phyloP scores from a whole-genome alignment of 2,888 invertebrate genomes.

The Oscheius sp. region DNA sequence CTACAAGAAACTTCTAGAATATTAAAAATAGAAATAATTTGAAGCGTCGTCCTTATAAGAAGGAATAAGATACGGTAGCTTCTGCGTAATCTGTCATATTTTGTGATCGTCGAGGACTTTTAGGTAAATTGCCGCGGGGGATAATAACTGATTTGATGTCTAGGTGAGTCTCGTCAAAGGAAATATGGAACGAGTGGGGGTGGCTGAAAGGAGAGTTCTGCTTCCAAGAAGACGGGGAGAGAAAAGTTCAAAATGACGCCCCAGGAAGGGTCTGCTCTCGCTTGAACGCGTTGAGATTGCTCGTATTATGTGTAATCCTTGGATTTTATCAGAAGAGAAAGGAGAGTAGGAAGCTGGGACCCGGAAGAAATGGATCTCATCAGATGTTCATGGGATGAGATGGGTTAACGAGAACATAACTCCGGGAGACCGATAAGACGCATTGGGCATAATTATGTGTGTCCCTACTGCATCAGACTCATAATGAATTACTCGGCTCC shows the following conservation, averaged over 20 bases:
- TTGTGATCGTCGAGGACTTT: too few relatives aligned
- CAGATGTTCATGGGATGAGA: neutral
- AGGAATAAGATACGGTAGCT: too few relatives aligned
- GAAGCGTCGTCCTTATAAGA: too few relatives aligned
- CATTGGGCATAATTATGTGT: constrained; percentile 15
- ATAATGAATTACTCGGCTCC: constrained; percentile 17
- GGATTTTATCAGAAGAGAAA: neutral
- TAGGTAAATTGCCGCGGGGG: too few relatives aligned
- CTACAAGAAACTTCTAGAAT: too few relatives aligned
- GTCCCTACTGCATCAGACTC: constrained; percentile 18
- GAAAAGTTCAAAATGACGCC: neutral
- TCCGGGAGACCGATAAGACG: neutral
- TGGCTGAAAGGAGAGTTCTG: too few relatives aligned
- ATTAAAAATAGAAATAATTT: too few relatives aligned
- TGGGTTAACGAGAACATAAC: neutral
- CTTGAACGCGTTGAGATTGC: neutral
- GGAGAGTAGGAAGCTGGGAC: neutral
- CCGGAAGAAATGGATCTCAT: too few relatives aligned
- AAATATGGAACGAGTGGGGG: too few relatives aligned
- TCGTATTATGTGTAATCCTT: neutral
- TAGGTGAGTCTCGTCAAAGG: too few relatives aligned
- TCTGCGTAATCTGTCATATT: too few relatives aligned
- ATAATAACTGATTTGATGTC: too few relatives aligned
- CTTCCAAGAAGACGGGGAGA: neutral
- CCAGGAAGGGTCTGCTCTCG: neutral